Percentiles rank a stretch among this genome's conserved stretches.
phyloP scores from a whole-genome alignment of 2,113 vertebrate species.

The Lichenostomus cassidix region DNA sequence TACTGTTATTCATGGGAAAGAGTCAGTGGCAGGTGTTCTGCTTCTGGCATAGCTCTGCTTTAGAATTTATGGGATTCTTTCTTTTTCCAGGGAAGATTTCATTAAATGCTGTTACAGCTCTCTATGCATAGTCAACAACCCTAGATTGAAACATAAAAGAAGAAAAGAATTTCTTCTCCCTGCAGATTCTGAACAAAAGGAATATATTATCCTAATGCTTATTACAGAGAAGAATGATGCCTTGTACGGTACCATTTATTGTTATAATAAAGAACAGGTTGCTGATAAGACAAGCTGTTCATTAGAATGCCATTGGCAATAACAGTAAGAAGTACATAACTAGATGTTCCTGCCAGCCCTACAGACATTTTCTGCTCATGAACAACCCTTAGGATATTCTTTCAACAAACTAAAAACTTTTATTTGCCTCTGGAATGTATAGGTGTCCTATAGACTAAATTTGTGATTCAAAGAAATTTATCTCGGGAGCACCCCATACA shows the following conservation, averaged over 20 bases:
- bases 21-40: constrained; percentile 41
- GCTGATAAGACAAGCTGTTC: constrained; percentile 39
- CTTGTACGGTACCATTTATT: neutral
- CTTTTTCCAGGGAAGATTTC: constrained; percentile 17
- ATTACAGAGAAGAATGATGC: constrained; percentile 1
- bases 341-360: neutral
- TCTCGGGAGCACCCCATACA: neutral
- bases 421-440: neutral
- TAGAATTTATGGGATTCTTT: constrained; percentile 30
- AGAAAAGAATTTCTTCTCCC: neutral
- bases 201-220: constrained; percentile 26
- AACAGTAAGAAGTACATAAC: neutral
- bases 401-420: neutral
- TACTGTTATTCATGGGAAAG: constrained; percentile 7
- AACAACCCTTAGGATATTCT: neutral
- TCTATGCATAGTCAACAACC: constrained; percentile 13
- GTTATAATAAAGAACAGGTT: constrained; percentile 3
- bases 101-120: constrained; percentile 25
- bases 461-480: neutral
- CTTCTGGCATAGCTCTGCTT: constrained; percentile 34
- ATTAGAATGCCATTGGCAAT: constrained; percentile 24
- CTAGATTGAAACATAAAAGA: neutral
- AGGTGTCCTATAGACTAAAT: neutral
- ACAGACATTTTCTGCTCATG: neutral
- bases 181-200: constrained; percentile 4